Base-by-base conservation (phyloP, 2,888 invertebrate genomes). In the Phaedon cochleariae region DNA sequence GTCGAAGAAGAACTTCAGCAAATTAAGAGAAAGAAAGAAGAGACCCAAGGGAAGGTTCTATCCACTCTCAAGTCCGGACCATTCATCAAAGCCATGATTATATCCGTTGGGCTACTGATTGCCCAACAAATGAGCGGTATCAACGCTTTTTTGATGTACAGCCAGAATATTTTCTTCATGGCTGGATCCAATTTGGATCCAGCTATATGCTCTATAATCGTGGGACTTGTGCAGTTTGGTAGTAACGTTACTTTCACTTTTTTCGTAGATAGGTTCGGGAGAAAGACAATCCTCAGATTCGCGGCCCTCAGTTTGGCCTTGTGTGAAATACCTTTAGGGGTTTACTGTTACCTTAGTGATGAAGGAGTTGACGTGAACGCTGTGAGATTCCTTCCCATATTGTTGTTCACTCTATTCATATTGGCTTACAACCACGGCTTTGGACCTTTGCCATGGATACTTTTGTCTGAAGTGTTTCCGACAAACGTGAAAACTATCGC, bases 111-210 rank as follows among this genome's bases (percentile, higher is more conserved):
- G 5, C 85, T 95, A 64, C 90, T 93, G 53, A 84, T 88, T 70
- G 92, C 94, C 83, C 96, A 96, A 79, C 96, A 96, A 82, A 85
- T 95, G 68, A 89, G 90, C 0, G 94, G 94, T 0, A 92, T 93
- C 77, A 93, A 93, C 82, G 91, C 92, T 0, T 90, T 94, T 0
- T 86, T 94, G 1, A 92, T 93, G 82, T 93, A 92, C 82, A 89
- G 91, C 75, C 89, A 91, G 71, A 85, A 83, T 31, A 93, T 93
- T 74, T 93, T 93, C 77, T 79, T 83, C 1, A 87, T 87, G 1
- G 90, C 94, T 0, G 89, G 90, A 1, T 88, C 90, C 0, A 78
- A 84, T 18, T 48, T 79, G 9, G 68, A 89, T 46, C 85, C 91
- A 0, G 86, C 88, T 1, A 77, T 89, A 21, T 90, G 92, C 0